Evolutionary conservation across 2,113 vertebrate species (phyloP).

Genomic region (Scomber colias): DNA sequence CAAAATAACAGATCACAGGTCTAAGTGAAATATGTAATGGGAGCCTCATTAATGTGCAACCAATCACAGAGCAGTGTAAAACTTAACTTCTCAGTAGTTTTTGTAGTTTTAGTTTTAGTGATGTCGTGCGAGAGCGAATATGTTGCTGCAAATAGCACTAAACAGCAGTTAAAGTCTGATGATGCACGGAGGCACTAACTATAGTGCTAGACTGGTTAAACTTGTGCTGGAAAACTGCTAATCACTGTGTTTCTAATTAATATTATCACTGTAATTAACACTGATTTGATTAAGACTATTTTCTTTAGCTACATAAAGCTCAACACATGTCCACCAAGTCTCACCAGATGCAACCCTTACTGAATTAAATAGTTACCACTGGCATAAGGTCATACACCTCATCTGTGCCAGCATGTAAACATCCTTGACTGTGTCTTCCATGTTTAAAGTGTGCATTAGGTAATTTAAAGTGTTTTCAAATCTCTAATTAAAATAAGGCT

Average conservation of each 20-base stretch:
- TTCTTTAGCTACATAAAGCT: no score
- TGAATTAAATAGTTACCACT: no score
- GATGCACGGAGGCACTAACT: neutral
- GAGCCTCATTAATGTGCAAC: neutral
- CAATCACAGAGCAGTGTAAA: neutral
- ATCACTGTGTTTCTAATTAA: neutral
- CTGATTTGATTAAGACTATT: no score
- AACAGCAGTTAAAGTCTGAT: slow-evolving; percentile 2
- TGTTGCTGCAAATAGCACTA: neutral
- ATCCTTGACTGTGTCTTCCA: no score
- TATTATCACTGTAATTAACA: no score
- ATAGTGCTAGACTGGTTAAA: neutral
- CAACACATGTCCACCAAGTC: no score
- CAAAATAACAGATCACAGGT: neutral
- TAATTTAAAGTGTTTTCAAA: no score
- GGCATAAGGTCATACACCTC: no score
- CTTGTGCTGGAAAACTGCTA: neutral
- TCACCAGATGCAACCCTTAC: no score
- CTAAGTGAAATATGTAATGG: neutral
- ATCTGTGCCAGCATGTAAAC: no score
- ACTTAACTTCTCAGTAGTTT: neutral
- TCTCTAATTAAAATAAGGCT: no score
- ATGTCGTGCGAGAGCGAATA: neutral
- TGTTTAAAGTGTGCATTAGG: no score
- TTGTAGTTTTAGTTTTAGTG: neutral